Conservation (phyloP, 2,113 vertebrate genomes). For the Oxyura jamaicensis region DNA sequence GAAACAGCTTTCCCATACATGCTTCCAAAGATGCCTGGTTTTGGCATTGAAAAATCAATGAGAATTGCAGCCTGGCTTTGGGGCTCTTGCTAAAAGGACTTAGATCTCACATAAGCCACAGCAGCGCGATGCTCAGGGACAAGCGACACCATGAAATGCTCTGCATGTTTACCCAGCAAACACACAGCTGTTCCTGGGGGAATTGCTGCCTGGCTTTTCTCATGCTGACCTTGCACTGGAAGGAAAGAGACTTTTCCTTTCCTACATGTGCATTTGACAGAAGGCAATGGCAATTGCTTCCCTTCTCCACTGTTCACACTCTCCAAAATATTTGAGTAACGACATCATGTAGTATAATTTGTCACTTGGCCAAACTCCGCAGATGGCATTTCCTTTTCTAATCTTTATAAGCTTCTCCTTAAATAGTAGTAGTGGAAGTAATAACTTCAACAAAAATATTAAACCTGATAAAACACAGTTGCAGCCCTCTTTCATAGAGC, state of each 20-base stretch:
- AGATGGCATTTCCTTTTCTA: conserved; percentile 33
- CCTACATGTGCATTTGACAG: neutral
- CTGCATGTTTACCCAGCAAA: no score
- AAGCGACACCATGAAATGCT: no score
- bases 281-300: neutral
- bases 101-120: neutral
- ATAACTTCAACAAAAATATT: conserved; percentile 22
- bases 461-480: neutral
- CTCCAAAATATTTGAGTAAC: neutral
- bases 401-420: neutral
- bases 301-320: neutral
- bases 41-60: neutral
- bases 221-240: neutral
- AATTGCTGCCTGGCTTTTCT: neutral
- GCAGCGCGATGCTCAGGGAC: neutral
- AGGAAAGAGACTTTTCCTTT: neutral
- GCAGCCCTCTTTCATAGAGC: neutral
- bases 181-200: no score
- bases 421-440: neutral
- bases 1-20: neutral
- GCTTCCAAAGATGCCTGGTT: no score
- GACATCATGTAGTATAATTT: neutral
- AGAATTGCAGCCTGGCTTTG: neutral
- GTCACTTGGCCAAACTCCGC: conserved; percentile 27
- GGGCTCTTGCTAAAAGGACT: neutral